Evolutionary conservation across 2,888 invertebrate species (phyloP), one percentile per base, ranked within the genome.

Genomic region (Hirtodrosophila trivittata): DNA sequence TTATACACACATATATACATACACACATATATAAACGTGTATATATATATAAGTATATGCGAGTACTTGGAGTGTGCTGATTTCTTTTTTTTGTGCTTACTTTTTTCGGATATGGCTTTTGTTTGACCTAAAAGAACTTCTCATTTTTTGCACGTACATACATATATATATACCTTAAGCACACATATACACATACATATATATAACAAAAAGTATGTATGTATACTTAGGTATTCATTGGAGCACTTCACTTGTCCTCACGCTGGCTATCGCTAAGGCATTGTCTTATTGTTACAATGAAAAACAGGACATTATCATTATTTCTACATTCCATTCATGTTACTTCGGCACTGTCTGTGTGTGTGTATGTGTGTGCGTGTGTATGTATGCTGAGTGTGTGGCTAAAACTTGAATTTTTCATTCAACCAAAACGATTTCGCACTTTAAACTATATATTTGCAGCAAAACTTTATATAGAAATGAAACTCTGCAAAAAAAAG

Each of bases 51-150:
- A 21, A 3, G 18, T 21, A 21, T 21, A 21, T 21, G 18, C 5
- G 5, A 28, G 13, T 28, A 37, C 12, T 39, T 37, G n/a, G n/a
- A n/a, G n/a, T n/a, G n/a, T 35, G n/a, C n/a, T n/a, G n/a, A 35
- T 18, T 33, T 14, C 33, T 28, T 37, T 25, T 32, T 21, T 30
- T 47, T 35, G 51, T 47, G 12, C 9, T 13, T 3, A 21, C 10
- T 37, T 49, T 14, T 46, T 38, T 38, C 10, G 9, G 7, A 3
- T 41, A 43, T 51, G 9, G 57, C 69, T 84, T 77, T 84, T 80
- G 65, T 70, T 81, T 84, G 81, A 84, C 77, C 81, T 83, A 77
- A 64, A 83, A 80, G 70, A 82, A 67, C 41, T 65, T 82, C 67
- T 58, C 43, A 21, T 21, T 21, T 74, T 69, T 62, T 50, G 49